These are phyloP conservation scores for Ypsolopha scabrella DNA, from an alignment of 2,888 invertebrate genomes.

Conservation along the genomic window DNA sequence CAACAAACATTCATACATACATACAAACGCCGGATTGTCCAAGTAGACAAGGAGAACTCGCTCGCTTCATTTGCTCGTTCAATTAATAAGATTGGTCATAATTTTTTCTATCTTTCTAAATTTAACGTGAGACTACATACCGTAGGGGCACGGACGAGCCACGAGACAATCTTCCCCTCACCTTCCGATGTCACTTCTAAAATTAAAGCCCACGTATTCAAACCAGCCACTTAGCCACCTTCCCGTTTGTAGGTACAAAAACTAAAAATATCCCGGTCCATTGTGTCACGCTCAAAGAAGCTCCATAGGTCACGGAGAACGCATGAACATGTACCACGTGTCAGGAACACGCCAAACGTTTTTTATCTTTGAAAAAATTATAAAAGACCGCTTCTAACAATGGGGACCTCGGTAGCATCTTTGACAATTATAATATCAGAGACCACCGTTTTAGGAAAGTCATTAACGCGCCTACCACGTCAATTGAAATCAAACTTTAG, in stretches of 20 bases:
- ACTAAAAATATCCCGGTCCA: conserved; percentile 64
- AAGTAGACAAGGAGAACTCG: too few species aligned
- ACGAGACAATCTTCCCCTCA: conserved; percentile 62
- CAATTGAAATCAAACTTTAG: conserved; percentile 38
- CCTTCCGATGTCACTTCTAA: conserved; percentile 61
- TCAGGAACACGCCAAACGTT: conserved; percentile 68
- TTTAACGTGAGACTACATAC: conserved; percentile 9
- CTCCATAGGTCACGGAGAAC: conserved; percentile 66
- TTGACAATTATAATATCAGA: conserved; percentile 68
- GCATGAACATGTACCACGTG: conserved; percentile 59
- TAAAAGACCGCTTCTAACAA: conserved; percentile 63
- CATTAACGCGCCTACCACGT: conserved; percentile 27
- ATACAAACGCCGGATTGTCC: too few species aligned
- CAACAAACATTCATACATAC: too few species aligned
- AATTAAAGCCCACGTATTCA: conserved; percentile 67
- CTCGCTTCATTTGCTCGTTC: too few species aligned
- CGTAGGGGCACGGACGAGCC: conserved; percentile 55
- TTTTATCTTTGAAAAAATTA: conserved; percentile 66
- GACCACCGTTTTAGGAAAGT: conserved; percentile 24
- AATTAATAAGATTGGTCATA: too few species aligned
- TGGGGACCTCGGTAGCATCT: conserved; percentile 65
- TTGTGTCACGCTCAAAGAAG: conserved; percentile 66
- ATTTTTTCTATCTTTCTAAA: too few species aligned
- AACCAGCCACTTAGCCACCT: conserved; percentile 67
- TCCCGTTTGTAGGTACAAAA: conserved; percentile 53